A percentile compares a stretch with the other conserved stretches of the same genome.
Evolutionary conservation across 2,113 vertebrate species (phyloP).

Genomic region (Spheniscus mendiculus): DNA sequence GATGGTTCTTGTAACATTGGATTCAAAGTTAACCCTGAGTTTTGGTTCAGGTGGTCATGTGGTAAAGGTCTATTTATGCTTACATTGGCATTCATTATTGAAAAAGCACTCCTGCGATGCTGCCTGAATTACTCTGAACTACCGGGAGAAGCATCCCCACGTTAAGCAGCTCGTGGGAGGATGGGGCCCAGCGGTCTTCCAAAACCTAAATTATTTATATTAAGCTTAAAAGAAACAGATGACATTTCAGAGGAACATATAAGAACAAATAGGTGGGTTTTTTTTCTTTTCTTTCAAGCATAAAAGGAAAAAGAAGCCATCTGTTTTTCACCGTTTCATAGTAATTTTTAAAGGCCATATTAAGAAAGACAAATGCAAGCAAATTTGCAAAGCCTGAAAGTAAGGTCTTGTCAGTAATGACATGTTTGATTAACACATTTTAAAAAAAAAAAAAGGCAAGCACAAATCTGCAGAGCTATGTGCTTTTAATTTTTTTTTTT

Average conservation of each 20-base stretch:
- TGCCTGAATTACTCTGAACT: background rate
- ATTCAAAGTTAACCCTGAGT: background rate
- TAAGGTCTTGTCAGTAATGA: background rate
- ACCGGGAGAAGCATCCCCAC: background rate
- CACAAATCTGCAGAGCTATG: background rate
- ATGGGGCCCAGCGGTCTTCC: too few species aligned
- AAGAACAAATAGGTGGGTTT: background rate
- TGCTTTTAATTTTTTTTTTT: background rate
- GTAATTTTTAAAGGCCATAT: background rate
- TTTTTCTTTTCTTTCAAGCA: background rate
- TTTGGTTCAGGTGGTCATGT: background rate
- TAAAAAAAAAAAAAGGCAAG: background rate
- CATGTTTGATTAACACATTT: background rate
- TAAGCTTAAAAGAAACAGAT: background rate
- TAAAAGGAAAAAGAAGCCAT: background rate
- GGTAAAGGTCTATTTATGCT: background rate
- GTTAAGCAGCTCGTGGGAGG: background rate
- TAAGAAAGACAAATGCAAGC: background rate
- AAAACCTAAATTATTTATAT: background rate
- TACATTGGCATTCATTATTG: accelerated
- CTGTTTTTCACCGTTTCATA: background rate
- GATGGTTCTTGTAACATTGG: background rate
- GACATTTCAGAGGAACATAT: background rate
- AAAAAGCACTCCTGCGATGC: background rate
- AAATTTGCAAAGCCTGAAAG: background rate